These are phyloP conservation scores for Acropternis orthonyx DNA, from an alignment of 2,797 vertebrate genomes.

Conservation along the genomic window DNA sequence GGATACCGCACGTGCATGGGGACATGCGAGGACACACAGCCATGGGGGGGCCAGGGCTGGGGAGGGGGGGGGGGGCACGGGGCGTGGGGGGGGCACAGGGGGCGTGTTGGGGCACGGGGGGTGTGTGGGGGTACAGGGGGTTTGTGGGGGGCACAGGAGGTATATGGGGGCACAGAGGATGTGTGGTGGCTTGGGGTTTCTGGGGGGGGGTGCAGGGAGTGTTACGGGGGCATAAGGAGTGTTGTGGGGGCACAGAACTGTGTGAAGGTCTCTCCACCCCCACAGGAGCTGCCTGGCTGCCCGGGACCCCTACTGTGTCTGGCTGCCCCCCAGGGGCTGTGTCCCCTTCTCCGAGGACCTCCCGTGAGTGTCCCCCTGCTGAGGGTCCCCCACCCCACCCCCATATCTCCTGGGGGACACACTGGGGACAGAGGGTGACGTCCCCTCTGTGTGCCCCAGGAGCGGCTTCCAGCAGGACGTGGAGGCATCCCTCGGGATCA, in stretches of 20 bases:
- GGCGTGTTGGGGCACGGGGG: no score
- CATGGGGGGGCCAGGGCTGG: no score
- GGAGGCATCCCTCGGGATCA: background rate
- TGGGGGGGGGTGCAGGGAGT: no score
- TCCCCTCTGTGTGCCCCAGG: background rate
- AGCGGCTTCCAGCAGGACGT: background rate
- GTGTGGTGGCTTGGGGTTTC: no score
- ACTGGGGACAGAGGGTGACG: background rate
- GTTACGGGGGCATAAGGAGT: no score
- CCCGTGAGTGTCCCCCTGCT: background rate
- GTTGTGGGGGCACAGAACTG: background rate
- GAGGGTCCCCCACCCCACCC: background rate
- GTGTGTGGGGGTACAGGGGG: no score
- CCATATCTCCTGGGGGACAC: background rate
- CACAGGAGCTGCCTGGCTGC: slow-evolving; percentile 85
- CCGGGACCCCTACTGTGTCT: slow-evolving; percentile 90
- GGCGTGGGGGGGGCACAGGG: no score
- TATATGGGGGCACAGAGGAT: no score
- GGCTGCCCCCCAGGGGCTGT: slow-evolving; percentile 85
- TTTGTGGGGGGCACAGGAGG: no score
- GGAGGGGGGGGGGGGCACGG: no score
- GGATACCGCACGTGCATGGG: no score
- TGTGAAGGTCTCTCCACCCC: background rate
- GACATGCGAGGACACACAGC: no score
- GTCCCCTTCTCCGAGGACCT: slow-evolving; percentile 24